A percentile compares a stretch with the other conserved stretches of the same genome.
Evolutionary conservation across 2,113 vertebrate species (phyloP).

Genomic region (Steatornis caripensis): DNA sequence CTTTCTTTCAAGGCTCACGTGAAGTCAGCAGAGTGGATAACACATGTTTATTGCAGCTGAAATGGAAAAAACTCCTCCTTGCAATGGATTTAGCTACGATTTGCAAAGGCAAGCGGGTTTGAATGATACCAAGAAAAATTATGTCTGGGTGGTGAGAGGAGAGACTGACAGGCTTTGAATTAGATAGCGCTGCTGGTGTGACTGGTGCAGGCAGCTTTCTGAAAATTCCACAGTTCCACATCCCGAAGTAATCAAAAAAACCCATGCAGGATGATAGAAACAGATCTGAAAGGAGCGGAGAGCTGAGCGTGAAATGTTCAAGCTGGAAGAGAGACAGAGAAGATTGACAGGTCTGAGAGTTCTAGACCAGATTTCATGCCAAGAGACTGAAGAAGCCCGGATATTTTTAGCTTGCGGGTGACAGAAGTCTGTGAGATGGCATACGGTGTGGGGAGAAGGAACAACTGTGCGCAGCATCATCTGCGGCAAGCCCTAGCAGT

Average conservation of each 20-base stretch:
- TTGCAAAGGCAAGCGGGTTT: neutral
- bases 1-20: neutral
- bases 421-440: neutral
- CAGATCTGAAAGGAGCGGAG: neutral
- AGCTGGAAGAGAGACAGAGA: neutral
- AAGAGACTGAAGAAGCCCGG: neutral
- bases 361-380: neutral
- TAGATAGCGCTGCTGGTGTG: neutral
- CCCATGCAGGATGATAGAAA: neutral
- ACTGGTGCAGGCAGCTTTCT: neutral
- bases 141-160: neutral
- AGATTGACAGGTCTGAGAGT: neutral
- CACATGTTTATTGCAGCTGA: neutral
- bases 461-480: rapidly evolving
- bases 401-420: neutral
- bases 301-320: neutral
- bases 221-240: neutral
- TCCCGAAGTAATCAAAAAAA: neutral
- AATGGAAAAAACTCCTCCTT: neutral
- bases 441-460: neutral
- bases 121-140: neutral
- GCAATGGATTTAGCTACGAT: neutral
- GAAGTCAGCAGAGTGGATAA: neutral
- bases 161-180: neutral
- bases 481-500: neutral